Conservation (phyloP, 2,113 vertebrate species). For the Podarcis raffonei region DNA sequence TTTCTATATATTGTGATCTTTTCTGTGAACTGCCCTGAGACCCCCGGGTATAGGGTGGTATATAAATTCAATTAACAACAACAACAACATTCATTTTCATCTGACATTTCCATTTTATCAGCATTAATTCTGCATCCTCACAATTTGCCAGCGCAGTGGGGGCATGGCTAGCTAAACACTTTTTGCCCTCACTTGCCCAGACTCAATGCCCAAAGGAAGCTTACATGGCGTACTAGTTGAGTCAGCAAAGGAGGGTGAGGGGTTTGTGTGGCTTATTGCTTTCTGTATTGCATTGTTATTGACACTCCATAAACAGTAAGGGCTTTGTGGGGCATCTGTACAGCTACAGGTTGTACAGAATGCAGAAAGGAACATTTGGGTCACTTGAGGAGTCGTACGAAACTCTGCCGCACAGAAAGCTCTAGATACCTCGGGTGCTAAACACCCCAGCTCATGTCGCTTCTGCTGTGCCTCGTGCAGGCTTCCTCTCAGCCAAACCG, state of each 20-base stretch:
- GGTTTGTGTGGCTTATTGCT: neutral
- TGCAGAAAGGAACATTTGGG: neutral
- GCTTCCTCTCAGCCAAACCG: constrained; percentile 29
- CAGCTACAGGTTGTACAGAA: neutral
- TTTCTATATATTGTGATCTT: too few species aligned
- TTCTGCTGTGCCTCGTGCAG: neutral
- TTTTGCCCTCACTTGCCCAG: neutral
- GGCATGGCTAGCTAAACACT: too few species aligned
- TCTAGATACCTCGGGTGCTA: neutral
- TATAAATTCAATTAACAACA: too few species aligned
- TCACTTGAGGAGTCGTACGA: neutral
- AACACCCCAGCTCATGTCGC: neutral
- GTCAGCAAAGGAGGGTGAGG: neutral
- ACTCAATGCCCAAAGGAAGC: neutral
- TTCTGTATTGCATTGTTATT: neutral
- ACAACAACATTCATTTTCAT: too few species aligned
- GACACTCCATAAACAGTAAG: neutral
- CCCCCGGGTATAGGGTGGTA: too few species aligned
- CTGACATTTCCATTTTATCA: too few species aligned
- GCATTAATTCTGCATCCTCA: too few species aligned
- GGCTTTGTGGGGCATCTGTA: neutral
- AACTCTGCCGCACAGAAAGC: neutral
- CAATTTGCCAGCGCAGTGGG: too few species aligned
- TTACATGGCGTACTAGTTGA: neutral
- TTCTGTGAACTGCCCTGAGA: too few species aligned